phyloP scores from a whole-genome alignment of 92 coral and sea anemone species.

The Zoanthus solanderi region DNA sequence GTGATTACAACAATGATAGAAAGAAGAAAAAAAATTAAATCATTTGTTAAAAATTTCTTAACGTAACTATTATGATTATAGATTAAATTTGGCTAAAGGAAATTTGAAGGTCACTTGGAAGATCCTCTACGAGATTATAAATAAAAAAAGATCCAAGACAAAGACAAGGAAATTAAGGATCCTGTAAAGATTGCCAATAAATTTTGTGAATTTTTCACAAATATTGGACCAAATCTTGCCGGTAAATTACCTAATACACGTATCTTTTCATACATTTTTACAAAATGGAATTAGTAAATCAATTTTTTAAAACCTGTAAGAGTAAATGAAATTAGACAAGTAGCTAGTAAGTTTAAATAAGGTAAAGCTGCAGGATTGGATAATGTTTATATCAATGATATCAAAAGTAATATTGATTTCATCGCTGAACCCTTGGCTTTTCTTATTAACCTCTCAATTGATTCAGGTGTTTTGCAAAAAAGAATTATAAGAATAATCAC shows the following conservation, averaged over 20 bases:
- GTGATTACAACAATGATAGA: slow-evolving; percentile 26
- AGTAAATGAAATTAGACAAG: no score
- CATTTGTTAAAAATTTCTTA: slow-evolving; percentile 58
- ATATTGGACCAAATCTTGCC: background rate
- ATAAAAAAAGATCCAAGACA: background rate
- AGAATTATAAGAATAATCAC: no score
- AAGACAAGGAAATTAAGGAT: background rate
- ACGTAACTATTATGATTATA: slow-evolving; percentile 52
- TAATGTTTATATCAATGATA: no score
- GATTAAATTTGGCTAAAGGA: slow-evolving; percentile 41
- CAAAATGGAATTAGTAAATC: no score
- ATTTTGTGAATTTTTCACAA: slow-evolving; percentile 4
- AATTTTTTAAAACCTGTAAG: no score
- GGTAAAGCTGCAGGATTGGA: no score
- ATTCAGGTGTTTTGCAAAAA: no score
- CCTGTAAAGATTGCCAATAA: slow-evolving; percentile 12
- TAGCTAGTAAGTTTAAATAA: no score
- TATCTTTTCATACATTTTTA: no score
- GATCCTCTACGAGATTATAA: slow-evolving; percentile 44
- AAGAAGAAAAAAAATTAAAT: slow-evolving; percentile 59
- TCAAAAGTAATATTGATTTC: no score
- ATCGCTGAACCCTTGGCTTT: no score
- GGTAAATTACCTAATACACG: background rate
- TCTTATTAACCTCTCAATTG: no score
- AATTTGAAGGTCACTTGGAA: slow-evolving; percentile 52